Evolutionary conservation across 2,113 vertebrate species (phyloP).

Genomic region (Etheostoma spectabile): DNA sequence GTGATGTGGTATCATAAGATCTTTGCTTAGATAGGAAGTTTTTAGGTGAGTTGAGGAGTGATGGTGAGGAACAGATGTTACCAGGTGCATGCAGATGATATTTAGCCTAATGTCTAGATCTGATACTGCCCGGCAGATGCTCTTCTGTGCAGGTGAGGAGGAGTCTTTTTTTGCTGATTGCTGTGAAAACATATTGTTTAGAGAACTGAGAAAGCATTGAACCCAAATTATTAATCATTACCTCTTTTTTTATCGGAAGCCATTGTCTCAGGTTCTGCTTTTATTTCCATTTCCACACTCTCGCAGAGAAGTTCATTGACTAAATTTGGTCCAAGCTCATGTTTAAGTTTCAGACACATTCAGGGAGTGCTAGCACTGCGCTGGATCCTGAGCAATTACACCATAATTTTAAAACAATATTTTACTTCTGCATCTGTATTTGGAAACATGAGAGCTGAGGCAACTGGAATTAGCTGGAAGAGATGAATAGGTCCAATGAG

Average conservation of each 20-base stretch:
- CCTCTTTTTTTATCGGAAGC: constrained; percentile 36
- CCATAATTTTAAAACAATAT: not conserved
- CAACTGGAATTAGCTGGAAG: not conserved
- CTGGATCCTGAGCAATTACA: not conserved
- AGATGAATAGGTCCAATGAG: not conserved
- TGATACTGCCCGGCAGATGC: not conserved
- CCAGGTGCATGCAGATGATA: not conserved
- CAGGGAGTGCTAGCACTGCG: not conserved
- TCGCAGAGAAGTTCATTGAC: constrained; percentile 11
- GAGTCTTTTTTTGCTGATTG: not conserved
- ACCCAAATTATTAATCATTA: constrained; percentile 18
- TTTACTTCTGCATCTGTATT: not conserved
- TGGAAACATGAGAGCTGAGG: not conserved
- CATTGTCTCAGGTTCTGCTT: constrained; percentile 46
- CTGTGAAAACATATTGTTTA: constrained; percentile 1
- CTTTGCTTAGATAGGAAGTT: not conserved
- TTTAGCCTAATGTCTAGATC: not conserved
- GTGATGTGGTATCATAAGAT: not conserved
- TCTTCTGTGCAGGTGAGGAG: not conserved
- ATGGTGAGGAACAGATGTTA: not conserved
- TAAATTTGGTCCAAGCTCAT: not conserved
- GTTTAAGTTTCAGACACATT: not conserved
- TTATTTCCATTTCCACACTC: constrained; percentile 11
- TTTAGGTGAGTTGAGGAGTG: not conserved
- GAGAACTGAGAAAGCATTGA: constrained; percentile 28